phyloP scores from a whole-genome alignment of 1,140 invertebrate genomes.

The Asbolus verrucosus region DNA sequence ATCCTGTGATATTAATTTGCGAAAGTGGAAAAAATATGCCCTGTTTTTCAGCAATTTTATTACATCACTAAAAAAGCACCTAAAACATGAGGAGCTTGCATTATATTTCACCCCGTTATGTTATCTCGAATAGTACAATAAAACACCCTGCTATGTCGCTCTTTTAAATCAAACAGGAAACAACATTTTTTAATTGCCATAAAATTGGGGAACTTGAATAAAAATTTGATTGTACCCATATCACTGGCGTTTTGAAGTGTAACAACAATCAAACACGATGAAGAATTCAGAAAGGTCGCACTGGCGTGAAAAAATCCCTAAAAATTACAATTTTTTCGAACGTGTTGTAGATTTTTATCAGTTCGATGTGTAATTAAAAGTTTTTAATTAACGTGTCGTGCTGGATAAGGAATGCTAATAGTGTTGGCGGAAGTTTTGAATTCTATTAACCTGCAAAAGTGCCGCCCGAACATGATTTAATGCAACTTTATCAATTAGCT shows the following conservation, averaged over 20 bases:
- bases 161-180: background rate
- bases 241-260: background rate
- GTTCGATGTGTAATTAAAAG: constrained; percentile 33
- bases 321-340: constrained; percentile 12
- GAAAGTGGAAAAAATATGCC: too few relatives aligned
- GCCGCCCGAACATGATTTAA: background rate
- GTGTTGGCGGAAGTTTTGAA: constrained; percentile 30
- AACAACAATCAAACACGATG: too few relatives aligned
- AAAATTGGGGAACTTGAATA: background rate
- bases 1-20: too few relatives aligned
- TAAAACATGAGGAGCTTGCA: background rate
- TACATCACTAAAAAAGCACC: background rate
- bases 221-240: constrained; percentile 13
- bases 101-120: background rate
- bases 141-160: background rate
- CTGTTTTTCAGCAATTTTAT: background rate
- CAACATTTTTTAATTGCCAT: constrained; percentile 1
- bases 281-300: too few relatives aligned
- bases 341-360: constrained; percentile 10
- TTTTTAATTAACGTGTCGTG: constrained; percentile 26
- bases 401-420: constrained; percentile 27
- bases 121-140: background rate
- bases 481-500: constrained; percentile 13
- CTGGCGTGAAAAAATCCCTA: background rate
- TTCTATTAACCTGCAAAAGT: constrained; percentile 30